Evolutionary conservation across 2,113 vertebrate genomes (phyloP).

Genomic region (Dasyurus viverrinus): DNA sequence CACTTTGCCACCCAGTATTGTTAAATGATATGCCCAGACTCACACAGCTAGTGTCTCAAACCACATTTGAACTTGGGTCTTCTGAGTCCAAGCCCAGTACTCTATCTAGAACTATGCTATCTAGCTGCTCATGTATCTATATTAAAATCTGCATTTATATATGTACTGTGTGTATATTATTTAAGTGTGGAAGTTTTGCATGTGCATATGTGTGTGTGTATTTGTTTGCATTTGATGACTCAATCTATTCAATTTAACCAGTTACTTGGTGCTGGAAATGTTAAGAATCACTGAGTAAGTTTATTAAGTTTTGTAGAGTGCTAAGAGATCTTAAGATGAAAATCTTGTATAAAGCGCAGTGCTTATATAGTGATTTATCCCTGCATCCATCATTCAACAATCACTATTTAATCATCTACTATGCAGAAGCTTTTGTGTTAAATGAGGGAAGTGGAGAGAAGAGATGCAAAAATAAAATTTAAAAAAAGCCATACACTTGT

Average conservation of each 20-base stretch:
- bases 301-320: background rate
- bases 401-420: background rate
- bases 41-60: too few species aligned
- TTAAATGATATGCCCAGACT: too few species aligned
- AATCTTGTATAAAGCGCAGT: background rate
- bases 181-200: background rate
- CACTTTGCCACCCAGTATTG: too few species aligned
- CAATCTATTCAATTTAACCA: background rate
- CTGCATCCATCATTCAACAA: background rate
- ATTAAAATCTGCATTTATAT: too few species aligned
- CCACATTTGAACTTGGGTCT: too few species aligned
- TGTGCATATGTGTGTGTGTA: background rate
- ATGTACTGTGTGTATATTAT: background rate
- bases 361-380: background rate
- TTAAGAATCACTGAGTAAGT: background rate
- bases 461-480: background rate
- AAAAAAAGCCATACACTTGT: background rate
- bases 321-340: background rate
- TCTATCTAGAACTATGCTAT: too few species aligned
- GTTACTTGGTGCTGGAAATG: background rate
- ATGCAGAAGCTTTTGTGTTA: background rate
- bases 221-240: background rate
- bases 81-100: too few species aligned
- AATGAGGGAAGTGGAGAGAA: background rate
- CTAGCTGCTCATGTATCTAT: too few species aligned